Conservation (phyloP, 2,797 vertebrate species). For the Cuniculus paca region DNA sequence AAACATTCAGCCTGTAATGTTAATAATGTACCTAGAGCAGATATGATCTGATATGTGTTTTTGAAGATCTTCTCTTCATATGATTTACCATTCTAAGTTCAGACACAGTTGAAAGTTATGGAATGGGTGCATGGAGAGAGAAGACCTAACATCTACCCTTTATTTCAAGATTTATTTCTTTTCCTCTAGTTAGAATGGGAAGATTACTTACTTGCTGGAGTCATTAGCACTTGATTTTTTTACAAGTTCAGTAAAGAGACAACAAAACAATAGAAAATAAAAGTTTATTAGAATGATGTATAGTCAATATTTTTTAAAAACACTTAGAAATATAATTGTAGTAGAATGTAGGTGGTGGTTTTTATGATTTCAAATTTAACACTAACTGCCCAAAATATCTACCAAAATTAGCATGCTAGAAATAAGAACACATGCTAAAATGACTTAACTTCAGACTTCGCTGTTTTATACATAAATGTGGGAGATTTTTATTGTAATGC, state of each 20-base stretch:
- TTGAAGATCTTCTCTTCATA: neutral
- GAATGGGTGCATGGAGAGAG: neutral
- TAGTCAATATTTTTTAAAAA: conserved; percentile 31
- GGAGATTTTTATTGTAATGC: neutral
- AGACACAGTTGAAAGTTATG: neutral
- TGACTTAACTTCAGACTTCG: conserved; percentile 15
- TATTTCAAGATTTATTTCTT: neutral
- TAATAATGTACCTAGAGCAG: conserved; percentile 31
- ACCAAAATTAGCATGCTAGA: conserved; percentile 64
- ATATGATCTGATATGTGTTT: conserved; percentile 8
- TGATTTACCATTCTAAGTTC: neutral
- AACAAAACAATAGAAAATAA: conserved; percentile 41
- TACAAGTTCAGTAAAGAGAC: neutral
- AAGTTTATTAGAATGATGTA: conserved; percentile 54
- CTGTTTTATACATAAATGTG: conserved; percentile 55
- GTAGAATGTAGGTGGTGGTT: conserved; percentile 55
- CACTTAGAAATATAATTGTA: conserved; percentile 47
- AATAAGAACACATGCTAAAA: conserved; percentile 64
- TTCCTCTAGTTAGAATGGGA: neutral
- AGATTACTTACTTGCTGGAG: neutral
- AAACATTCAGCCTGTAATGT: neutral
- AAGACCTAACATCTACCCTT: neutral
- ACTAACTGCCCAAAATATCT: conserved; percentile 47
- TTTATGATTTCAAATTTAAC: conserved; percentile 71
- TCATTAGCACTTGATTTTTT: conserved; percentile 28